Evolutionary conservation across 2,888 invertebrate genomes (phyloP).

Genomic region (Morpho deidamia): DNA sequence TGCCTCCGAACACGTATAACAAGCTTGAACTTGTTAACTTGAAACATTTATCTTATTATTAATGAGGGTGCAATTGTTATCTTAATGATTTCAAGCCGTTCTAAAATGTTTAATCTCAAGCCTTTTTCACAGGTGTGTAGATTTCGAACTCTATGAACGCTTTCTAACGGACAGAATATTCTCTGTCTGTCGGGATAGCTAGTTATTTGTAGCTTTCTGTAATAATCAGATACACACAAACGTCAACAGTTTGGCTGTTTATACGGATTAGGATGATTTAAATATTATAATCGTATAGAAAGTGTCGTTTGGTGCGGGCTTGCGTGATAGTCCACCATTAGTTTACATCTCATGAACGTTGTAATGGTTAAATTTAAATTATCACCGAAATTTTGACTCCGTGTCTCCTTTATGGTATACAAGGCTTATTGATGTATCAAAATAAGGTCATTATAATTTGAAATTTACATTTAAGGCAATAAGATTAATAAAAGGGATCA

Average conservation of each 20-base stretch:
- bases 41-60: too few relatives aligned
- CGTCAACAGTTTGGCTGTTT: conserved; percentile 26
- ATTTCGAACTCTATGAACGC: too few relatives aligned
- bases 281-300: conserved; percentile 33
- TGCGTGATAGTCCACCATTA: conserved; percentile 26
- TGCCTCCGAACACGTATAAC: too few relatives aligned
- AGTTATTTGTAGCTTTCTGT: background rate
- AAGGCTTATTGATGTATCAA: conserved; percentile 14
- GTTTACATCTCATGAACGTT: conserved; percentile 15
- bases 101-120: too few relatives aligned
- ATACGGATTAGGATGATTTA: conserved; percentile 27
- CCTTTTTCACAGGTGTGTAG: too few relatives aligned
- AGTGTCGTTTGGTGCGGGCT: conserved; percentile 21
- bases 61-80: too few relatives aligned
- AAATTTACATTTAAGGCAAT: conserved; percentile 3
- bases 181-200: background rate
- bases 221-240: conserved; percentile 13
- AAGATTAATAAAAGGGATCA: background rate
- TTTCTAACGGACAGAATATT: too few relatives aligned
- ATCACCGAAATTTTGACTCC: conserved; percentile 13
- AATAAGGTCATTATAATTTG: background rate
- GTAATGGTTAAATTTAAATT: conserved; percentile 17
- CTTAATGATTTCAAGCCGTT: too few relatives aligned
- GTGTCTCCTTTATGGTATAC: conserved; percentile 9
- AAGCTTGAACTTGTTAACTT: too few relatives aligned